phyloP scores from a whole-genome alignment of 2,113 vertebrate species.

The Pseudorectes ferrugineus region DNA sequence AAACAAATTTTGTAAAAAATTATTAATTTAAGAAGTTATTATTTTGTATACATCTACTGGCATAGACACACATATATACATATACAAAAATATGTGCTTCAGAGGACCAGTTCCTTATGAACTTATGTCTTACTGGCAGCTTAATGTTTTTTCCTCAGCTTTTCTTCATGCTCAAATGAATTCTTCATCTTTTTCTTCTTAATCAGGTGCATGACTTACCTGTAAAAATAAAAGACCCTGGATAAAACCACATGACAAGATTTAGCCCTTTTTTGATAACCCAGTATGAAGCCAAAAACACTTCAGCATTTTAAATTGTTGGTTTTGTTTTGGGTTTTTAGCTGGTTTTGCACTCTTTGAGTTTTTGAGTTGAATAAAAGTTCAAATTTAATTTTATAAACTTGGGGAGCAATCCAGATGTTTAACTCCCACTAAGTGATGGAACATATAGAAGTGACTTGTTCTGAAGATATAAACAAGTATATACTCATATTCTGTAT shows the following conservation, averaged over 20 bases:
- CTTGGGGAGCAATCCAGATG: neutral
- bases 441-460: neutral
- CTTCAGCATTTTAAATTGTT: neutral
- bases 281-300: neutral
- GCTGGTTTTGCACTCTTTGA: neutral
- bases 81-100: neutral
- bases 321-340: accelerated
- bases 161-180: neutral
- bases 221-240: neutral
- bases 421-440: neutral
- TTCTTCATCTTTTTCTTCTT: neutral
- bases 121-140: neutral
- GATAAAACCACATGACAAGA: neutral
- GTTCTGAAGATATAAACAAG: neutral
- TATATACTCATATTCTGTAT: neutral
- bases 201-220: neutral
- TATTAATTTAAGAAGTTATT: neutral
- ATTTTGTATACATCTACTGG: neutral
- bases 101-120: neutral
- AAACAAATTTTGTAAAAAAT: neutral
- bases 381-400: neutral
- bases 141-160: neutral
- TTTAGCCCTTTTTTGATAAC: neutral
- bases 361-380: neutral
- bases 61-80: neutral